phyloP scores from a whole-genome alignment of 2,797 vertebrate genomes.

The Notamacropus eugenii region DNA sequence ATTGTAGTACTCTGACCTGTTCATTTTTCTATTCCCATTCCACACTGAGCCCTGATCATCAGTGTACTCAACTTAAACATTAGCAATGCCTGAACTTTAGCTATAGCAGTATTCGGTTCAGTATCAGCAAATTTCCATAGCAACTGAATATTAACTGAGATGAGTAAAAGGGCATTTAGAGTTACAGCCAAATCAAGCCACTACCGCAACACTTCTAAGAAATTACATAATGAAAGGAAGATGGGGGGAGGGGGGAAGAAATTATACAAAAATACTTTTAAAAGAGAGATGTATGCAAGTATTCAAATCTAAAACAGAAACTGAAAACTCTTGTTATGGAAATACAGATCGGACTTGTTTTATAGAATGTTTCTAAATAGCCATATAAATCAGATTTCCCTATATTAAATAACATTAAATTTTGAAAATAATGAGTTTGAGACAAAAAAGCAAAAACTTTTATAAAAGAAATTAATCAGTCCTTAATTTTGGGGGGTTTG shows the following conservation, averaged over 20 bases:
- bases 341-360: neutral
- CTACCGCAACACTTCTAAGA: conserved; percentile 39
- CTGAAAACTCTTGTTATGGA: neutral
- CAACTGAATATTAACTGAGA: conserved; percentile 78
- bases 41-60: conserved; percentile 54
- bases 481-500: neutral
- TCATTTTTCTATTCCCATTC: conserved; percentile 38
- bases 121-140: conserved; percentile 78
- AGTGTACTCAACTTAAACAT: conserved; percentile 36
- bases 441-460: neutral
- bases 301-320: neutral
- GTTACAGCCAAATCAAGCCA: conserved; percentile 71
- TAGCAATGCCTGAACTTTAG: conserved; percentile 68
- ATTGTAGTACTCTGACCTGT: neutral
- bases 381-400: neutral
- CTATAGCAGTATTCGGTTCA: conserved; percentile 64
- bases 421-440: neutral
- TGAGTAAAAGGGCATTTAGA: conserved; percentile 68
- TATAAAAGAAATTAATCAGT: neutral
- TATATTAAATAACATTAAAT: neutral
- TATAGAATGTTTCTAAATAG: neutral
- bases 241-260: neutral
- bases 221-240: neutral
- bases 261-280: neutral
- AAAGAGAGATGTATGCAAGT: neutral